These are phyloP conservation scores for Erithacus rubecula DNA, from an alignment of 2,797 vertebrate species.

Conservation along the genomic window DNA sequence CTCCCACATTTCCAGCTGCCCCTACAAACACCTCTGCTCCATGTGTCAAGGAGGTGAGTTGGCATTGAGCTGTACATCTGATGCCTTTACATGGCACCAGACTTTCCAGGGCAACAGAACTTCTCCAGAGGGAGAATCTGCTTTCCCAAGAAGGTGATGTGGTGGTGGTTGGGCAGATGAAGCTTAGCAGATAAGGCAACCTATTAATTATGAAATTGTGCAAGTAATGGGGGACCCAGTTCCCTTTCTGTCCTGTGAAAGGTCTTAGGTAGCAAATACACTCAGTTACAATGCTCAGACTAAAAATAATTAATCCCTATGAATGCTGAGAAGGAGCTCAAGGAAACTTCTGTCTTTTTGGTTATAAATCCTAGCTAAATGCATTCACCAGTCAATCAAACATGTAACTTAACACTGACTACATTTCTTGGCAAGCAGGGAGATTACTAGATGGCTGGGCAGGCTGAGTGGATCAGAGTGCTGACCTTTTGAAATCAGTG, in stretches of 20 bases:
- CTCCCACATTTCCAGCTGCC: neutral
- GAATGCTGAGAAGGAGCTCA: neutral
- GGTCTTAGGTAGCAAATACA: neutral
- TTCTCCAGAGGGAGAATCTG: neutral
- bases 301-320: neutral
- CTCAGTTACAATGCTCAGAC: neutral
- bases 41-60: neutral
- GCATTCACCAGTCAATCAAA: neutral
- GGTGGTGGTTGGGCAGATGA: neutral
- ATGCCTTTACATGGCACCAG: neutral
- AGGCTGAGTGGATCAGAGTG: neutral
- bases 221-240: neutral
- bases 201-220: neutral
- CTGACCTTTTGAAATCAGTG: neutral
- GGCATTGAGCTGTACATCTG: neutral
- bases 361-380: neutral
- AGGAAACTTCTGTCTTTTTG: neutral
- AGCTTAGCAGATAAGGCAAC: neutral
- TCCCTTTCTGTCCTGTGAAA: neutral
- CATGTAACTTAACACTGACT: neutral
- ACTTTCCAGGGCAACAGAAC: neutral
- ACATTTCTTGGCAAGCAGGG: neutral
- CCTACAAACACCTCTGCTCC: fast-evolving
- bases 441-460: neutral
- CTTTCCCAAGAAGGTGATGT: neutral